Base-by-base conservation (phyloP, 2,888 invertebrate species). In the Ormyrus rosae region DNA sequence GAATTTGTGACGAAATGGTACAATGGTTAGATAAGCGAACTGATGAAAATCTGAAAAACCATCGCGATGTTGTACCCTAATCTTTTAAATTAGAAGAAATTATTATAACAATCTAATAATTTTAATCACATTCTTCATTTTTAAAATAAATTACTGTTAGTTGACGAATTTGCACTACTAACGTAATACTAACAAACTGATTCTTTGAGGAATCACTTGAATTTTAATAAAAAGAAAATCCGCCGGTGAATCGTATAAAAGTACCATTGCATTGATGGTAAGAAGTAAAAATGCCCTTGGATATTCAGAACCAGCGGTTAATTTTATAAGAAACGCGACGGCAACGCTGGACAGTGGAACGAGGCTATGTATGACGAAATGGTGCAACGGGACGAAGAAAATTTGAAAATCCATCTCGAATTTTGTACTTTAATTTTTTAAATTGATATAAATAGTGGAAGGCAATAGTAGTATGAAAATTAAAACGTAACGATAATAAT, bases 181-280 rank as follows among this genome's bases (percentile, higher is more conserved):
- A 34, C 2, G 34, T 34, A 34, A 34, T 34, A 34, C 34, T 34
- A 91, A 0, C 89, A 93, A 83, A 86, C 94, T 6, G 83, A 89
- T 9, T 67, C 84, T 0, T 89, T 95, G 50, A 90, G 91, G 0
- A 86, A 91, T 0, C 93, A 94, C 84, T 92, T 94, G 71, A 93
- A 92, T 83, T 94, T 95, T 85, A 91, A 92, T 34, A 93, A 88
- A 79, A 92, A 95, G 87, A 91, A 91, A 84, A 94, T 87, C 92
- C 92, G 70, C 91, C 91, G 56, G 93, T 84, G 0, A 84, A 95
- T 87, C 91, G 91, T 82, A 92, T 93, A 84, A 87, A 87, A 5
- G 85, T 34, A 34, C 34, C 34, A 34, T 34, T 34, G 87, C 10
- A 83, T 89, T 0, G 85, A 90, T 77, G 81, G 89, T 90, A 63